phyloP scores from a whole-genome alignment of 2,113 vertebrate species.

The Oplegnathus fasciatus region DNA sequence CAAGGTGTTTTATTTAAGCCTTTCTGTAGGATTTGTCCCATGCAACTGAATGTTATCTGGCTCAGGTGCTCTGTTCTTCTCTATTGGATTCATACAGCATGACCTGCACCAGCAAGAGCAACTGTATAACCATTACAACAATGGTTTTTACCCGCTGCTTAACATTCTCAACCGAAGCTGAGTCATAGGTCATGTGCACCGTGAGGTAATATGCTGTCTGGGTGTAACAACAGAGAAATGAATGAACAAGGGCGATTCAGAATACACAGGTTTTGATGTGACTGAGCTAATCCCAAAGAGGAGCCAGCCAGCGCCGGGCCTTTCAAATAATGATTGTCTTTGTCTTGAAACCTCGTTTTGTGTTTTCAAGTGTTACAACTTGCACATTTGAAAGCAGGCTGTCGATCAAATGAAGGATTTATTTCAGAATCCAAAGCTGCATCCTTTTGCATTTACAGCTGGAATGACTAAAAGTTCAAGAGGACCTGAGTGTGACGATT shows the following conservation, averaged over 20 bases:
- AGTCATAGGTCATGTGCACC: conserved; percentile 10
- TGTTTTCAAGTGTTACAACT: neutral
- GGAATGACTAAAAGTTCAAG: neutral
- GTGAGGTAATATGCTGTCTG: neutral
- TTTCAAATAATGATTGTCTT: conserved; percentile 34
- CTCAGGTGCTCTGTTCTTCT: neutral
- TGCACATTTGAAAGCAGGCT: neutral
- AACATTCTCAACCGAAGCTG: neutral
- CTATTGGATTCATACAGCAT: neutral
- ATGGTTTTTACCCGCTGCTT: neutral
- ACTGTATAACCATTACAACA: neutral
- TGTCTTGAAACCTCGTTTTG: conserved; percentile 38
- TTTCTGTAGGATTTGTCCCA: neutral
- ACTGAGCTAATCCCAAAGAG: conserved; percentile 45
- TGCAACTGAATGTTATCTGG: no score
- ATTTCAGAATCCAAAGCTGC: no score
- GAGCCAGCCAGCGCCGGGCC: conserved; percentile 6
- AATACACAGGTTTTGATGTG: neutral
- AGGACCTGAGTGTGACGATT: neutral
- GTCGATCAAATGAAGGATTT: neutral
- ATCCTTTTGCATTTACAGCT: neutral
- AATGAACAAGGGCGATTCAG: conserved; percentile 41
- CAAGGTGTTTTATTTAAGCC: neutral
- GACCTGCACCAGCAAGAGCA: neutral
- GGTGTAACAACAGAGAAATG: conserved; percentile 13